Conservation (phyloP, 1,140 invertebrate genomes). For the Pogonomyrmex barbatus region DNA sequence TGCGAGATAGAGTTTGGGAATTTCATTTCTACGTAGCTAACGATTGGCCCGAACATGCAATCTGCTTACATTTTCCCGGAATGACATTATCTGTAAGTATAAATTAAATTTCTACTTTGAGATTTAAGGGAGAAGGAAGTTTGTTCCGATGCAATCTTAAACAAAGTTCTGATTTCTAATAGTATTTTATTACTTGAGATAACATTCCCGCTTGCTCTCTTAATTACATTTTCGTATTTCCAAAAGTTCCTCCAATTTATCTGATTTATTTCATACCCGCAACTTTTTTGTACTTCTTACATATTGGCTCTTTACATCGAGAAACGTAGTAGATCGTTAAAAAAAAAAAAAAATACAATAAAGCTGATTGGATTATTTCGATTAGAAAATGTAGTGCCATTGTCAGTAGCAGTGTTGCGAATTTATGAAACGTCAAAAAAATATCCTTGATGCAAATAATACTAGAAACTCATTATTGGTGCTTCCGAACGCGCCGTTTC, state of each 20-base stretch:
- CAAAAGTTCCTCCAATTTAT: constrained; percentile 6
- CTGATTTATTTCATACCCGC: background rate
- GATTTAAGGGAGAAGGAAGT: constrained; percentile 11
- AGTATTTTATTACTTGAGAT: background rate
- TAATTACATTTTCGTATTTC: background rate
- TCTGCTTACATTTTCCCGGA: constrained; percentile 94
- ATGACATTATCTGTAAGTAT: constrained; percentile 92
- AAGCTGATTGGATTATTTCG: background rate
- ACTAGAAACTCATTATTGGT: constrained; percentile 43
- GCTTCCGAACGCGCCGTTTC: constrained; percentile 1
- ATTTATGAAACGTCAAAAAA: background rate
- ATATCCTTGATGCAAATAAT: background rate
- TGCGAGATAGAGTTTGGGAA: constrained; percentile 94
- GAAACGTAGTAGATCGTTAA: background rate
- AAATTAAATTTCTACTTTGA: constrained; percentile 26
- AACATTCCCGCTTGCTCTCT: background rate
- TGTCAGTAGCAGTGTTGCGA: background rate
- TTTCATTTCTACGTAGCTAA: constrained; percentile 95
- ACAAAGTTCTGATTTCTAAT: constrained; percentile 37
- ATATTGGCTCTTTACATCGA: background rate
- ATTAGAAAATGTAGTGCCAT: background rate
- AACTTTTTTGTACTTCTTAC: background rate
- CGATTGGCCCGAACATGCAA: constrained; percentile 93
- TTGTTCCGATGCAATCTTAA: constrained; percentile 3
- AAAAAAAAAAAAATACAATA: background rate